Conservation (phyloP, 2,797 vertebrate genomes). For the Hafferia zeledoni region DNA sequence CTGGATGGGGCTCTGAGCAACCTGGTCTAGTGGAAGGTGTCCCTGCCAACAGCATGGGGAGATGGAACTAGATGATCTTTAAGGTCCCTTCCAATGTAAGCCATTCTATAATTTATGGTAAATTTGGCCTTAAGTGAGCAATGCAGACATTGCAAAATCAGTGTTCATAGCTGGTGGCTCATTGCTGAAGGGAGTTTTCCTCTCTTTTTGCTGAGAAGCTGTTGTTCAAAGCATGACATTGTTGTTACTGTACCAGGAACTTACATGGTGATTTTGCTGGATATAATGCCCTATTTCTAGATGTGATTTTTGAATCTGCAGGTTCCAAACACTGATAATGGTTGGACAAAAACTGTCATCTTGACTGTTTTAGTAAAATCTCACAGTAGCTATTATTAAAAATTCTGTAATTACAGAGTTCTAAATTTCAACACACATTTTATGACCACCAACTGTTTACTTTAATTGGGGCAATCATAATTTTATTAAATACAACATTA, state of each 20-base stretch:
- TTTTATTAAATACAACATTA: constrained; percentile 26
- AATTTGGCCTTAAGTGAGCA: background rate
- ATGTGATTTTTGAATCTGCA: background rate
- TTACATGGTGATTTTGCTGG: background rate
- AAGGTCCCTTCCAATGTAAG: background rate
- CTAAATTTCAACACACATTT: background rate
- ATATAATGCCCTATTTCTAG: background rate
- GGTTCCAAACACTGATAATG: background rate
- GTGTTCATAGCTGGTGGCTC: background rate
- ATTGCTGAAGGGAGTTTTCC: background rate
- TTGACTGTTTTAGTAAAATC: constrained; percentile 1
- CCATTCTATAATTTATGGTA: background rate
- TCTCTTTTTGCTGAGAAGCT: background rate
- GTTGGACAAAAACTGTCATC: background rate
- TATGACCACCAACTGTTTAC: constrained; percentile 9
- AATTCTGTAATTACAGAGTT: background rate
- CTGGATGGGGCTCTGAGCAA: background rate
- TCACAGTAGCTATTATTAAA: background rate
- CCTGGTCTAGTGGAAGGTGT: background rate
- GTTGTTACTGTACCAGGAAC: background rate
- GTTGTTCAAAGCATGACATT: background rate
- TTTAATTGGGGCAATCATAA: constrained; percentile 9
- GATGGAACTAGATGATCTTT: background rate
- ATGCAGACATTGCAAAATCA: background rate
- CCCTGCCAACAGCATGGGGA: background rate